phyloP scores from a whole-genome alignment of 1,140 invertebrate species.

The Drosophila punjabiensis region DNA sequence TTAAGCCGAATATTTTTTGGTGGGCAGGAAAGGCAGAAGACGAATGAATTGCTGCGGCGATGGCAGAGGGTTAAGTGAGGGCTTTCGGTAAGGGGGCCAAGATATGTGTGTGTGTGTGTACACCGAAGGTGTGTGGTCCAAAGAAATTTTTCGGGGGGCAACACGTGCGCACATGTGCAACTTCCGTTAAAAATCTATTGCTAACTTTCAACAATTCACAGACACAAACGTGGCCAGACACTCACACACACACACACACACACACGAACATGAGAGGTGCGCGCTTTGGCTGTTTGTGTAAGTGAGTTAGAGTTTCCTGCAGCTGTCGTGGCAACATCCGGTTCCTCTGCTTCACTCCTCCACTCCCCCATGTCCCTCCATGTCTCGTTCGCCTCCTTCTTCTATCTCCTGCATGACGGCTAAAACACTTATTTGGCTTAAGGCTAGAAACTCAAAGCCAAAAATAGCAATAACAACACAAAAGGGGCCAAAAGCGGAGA shows the following conservation, averaged over 20 bases:
- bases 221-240: slow-evolving; percentile 45
- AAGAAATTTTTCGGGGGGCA: slow-evolving; percentile 50
- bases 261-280: slow-evolving; percentile 37
- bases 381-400: slow-evolving; percentile 21
- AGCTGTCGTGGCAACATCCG: slow-evolving; percentile 82
- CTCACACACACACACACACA: slow-evolving; percentile 22
- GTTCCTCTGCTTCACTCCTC: slow-evolving; percentile 49
- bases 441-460: slow-evolving; percentile 78
- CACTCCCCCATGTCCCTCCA: no score
- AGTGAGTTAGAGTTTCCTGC: slow-evolving; percentile 83
- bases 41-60: slow-evolving; percentile 46
- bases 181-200: slow-evolving; percentile 83
- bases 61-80: neutral
- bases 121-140: slow-evolving; percentile 33
- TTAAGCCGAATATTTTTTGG: slow-evolving; percentile 53
- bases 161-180: slow-evolving; percentile 83
- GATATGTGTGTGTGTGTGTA: neutral
- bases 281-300: slow-evolving; percentile 69
- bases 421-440: slow-evolving; percentile 83
- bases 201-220: slow-evolving; percentile 81
- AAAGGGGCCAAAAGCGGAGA: neutral
- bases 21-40: slow-evolving; percentile 29
- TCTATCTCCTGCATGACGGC: slow-evolving; percentile 56
- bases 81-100: neutral
- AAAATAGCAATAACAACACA: slow-evolving; percentile 59